Base-by-base conservation (phyloP, 2,888 invertebrate species). In the Hydriomena furcata region DNA sequence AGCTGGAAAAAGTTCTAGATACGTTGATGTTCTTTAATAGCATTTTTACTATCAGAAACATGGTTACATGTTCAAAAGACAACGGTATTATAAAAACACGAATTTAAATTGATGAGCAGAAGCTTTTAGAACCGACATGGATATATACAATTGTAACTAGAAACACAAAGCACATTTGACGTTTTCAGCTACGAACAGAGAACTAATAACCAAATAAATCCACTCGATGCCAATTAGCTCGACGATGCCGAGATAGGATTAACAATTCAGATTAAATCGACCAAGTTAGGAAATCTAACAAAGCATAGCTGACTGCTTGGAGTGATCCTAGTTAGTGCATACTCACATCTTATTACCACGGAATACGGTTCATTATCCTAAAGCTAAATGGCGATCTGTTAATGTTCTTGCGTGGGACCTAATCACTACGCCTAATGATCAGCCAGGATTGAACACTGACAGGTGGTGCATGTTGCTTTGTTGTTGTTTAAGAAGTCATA, bases 261-360 rank as follows among this genome's bases (percentile, higher is more conserved):
- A 81, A 80, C 83, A 78, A 82, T 82, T 82, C 76, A 82, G 81
- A 87, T 86, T 81, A 78, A 76, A 81, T 79, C 76, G 74, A 66
- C 65, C 71, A 69, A 58, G 62, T 48, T 61, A 65, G 69, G 64
- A 73, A 71, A 71, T 66, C 65, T 57, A 63, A 60, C 52, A 54
- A 51, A 59, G 43, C 27, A 50, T 40, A 30, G 12, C 11, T 25
- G n/a, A 30, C 24, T n/a, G n/a, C n/a, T n/a, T n/a, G n/a, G n/a
- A n/a, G n/a, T n/a, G n/a, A n/a, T n/a, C 8, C 31, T 36, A 31
- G 37, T n/a, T 20, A 23, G n/a, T 7, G 10, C 17, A 44, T 27
- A 36, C 17, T 46, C 34, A 5, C 28, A 10, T 34, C 12, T 32
- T n/a, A 24, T 25, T 38, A 27, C 42, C 10, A 10, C 10, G 28